These are phyloP conservation scores for Allygus modestus DNA, from an alignment of 2,888 invertebrate species.

Conservation along the genomic window DNA sequence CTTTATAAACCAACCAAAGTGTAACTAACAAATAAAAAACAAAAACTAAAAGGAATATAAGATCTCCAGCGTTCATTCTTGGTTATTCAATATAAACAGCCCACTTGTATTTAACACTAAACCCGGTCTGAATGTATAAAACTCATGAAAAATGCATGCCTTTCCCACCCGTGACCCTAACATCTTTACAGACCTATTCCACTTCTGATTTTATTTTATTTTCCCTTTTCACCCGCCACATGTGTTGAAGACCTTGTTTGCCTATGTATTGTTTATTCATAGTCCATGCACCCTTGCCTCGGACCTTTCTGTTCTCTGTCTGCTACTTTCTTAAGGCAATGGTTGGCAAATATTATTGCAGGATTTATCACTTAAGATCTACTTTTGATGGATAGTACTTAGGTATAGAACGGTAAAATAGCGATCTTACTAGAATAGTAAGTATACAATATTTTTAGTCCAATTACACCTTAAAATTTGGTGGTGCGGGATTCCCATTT, in stretches of 20 bases:
- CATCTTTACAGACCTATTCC: slow-evolving; percentile 51
- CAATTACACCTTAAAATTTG: too few species aligned
- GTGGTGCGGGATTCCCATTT: too few species aligned
- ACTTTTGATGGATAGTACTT: too few species aligned
- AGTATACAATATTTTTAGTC: too few species aligned
- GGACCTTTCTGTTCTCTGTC: not conserved
- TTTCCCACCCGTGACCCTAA: slow-evolving; percentile 38
- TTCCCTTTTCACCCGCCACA: slow-evolving; percentile 7
- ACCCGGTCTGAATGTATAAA: slow-evolving; percentile 39
- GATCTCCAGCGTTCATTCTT: not conserved
- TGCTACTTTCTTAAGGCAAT: too few species aligned
- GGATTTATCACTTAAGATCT: too few species aligned
- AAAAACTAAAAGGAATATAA: too few species aligned
- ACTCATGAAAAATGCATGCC: slow-evolving; percentile 52
- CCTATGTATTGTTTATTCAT: slow-evolving; percentile 33
- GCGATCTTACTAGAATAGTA: too few species aligned
- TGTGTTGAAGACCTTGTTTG: slow-evolving; percentile 38
- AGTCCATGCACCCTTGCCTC: not conserved
- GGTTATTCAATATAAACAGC: slow-evolving; percentile 6
- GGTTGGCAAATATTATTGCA: too few species aligned
- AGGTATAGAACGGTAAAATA: too few species aligned
- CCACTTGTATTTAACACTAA: slow-evolving; percentile 45
- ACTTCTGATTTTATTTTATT: slow-evolving; percentile 52
- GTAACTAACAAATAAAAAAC: too few species aligned
- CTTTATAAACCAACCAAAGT: too few species aligned